phyloP scores from a whole-genome alignment of 1,140 invertebrate genomes.

The Aphaenogaster rudis region DNA sequence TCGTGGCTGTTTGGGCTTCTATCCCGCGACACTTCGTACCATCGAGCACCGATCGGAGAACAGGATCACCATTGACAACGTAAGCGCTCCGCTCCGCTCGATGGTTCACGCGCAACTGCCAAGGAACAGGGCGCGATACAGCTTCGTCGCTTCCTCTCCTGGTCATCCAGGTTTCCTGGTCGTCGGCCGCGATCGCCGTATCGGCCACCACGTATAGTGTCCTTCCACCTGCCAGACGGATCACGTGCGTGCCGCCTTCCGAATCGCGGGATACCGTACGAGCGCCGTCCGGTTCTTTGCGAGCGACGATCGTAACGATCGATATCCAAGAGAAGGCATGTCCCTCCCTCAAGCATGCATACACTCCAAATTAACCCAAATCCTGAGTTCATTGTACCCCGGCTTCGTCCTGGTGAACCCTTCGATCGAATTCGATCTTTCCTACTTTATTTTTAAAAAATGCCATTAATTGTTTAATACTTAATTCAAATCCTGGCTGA shows the following conservation, averaged over 20 bases:
- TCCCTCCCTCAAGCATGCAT: background rate
- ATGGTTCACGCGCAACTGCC: slow-evolving; percentile 69
- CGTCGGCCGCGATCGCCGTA: slow-evolving; percentile 39
- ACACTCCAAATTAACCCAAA: background rate
- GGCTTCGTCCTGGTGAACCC: background rate
- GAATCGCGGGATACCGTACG: slow-evolving; percentile 61
- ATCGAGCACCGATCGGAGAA: slow-evolving; percentile 8
- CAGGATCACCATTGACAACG: slow-evolving; percentile 11
- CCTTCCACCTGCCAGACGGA: slow-evolving; percentile 56
- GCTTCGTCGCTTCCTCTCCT: slow-evolving; percentile 72
- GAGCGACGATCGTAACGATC: slow-evolving; percentile 29
- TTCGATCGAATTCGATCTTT: background rate
- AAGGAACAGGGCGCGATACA: slow-evolving; percentile 56
- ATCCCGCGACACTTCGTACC: background rate
- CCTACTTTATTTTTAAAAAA: background rate
- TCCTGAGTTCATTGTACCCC: background rate
- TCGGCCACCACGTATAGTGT: slow-evolving; percentile 43
- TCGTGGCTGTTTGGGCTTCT: background rate
- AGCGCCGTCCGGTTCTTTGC: slow-evolving; percentile 32
- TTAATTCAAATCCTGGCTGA: background rate
- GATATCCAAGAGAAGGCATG: slow-evolving; percentile 3
- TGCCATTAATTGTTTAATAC: background rate
- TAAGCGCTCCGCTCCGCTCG: slow-evolving; percentile 48
- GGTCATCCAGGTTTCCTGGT: slow-evolving; percentile 64
- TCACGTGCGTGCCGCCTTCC: slow-evolving; percentile 47